Conservation (phyloP, 2,113 vertebrate species). For the Pygoscelis adeliae region DNA sequence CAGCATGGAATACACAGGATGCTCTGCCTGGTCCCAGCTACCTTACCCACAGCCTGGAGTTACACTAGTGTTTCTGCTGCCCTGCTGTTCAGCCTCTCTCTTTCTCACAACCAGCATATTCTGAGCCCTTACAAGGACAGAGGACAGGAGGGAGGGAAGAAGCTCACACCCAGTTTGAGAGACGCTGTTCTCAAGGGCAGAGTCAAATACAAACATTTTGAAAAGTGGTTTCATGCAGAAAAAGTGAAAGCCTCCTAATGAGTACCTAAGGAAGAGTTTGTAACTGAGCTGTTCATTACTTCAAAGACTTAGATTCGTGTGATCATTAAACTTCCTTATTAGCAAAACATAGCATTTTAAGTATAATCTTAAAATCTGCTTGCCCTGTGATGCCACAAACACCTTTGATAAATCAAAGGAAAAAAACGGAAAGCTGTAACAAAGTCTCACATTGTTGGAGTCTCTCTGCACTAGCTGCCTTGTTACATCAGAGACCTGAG, state of each 20-base stretch:
- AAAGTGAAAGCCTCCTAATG: background rate
- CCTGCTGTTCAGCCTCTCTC: background rate
- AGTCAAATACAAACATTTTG: slow-evolving; percentile 11
- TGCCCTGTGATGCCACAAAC: background rate
- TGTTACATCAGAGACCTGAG: background rate
- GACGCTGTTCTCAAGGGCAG: background rate
- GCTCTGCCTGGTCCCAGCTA: background rate
- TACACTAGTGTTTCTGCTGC: background rate
- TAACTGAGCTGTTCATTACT: background rate
- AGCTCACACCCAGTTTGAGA: background rate
- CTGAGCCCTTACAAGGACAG: background rate
- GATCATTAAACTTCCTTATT: background rate
- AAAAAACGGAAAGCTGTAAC: background rate
- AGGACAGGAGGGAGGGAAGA: background rate
- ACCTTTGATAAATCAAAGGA: background rate
- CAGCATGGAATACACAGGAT: background rate
- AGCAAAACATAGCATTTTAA: background rate
- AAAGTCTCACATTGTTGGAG: background rate
- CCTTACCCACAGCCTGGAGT: background rate
- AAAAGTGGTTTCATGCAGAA: background rate
- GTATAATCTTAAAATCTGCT: background rate
- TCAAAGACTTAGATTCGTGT: background rate
- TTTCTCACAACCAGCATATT: background rate
- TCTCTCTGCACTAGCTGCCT: background rate
- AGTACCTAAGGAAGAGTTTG: background rate